phyloP scores from a whole-genome alignment of 2,888 invertebrate genomes.

The Agonopterix heracliana region DNA sequence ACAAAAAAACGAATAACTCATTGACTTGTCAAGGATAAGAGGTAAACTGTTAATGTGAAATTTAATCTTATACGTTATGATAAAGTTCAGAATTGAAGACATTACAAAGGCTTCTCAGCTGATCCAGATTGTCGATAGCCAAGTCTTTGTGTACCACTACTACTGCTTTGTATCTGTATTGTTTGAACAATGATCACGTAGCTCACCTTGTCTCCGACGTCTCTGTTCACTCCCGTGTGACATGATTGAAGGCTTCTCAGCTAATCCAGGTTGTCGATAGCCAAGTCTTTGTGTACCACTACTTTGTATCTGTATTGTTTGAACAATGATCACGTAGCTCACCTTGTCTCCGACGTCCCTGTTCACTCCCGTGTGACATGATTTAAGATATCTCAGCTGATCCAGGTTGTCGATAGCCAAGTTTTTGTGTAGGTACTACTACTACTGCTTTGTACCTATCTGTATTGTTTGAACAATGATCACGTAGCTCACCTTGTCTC shows the following conservation, averaged over 20 bases:
- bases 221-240: constrained; percentile 90
- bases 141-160: constrained; percentile 86
- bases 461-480: too few species aligned
- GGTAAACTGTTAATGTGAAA: too few species aligned
- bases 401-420: too few species aligned
- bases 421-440: too few species aligned
- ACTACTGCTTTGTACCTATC: too few species aligned
- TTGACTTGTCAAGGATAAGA: background rate
- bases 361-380: constrained; percentile 67
- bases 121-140: constrained; percentile 80
- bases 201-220: constrained; percentile 88
- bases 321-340: constrained; percentile 10
- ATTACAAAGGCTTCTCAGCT: constrained; percentile 78
- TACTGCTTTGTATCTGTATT: constrained; percentile 79
- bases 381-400: too few species aligned
- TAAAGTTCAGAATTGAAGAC: too few species aligned
- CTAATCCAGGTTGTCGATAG: constrained; percentile 80
- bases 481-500: constrained; percentile 79
- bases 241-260: constrained; percentile 88
- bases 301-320: constrained; percentile 41
- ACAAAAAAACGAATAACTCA: background rate
- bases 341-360: constrained; percentile 92
- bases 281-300: constrained; percentile 84
- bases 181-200: too few species aligned
- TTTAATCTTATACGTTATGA: too few species aligned